Percentiles rank a stretch among this genome's conserved stretches.
Evolutionary conservation across 2,797 vertebrate genomes (phyloP).

Genomic region (Hybognathus amarus): DNA sequence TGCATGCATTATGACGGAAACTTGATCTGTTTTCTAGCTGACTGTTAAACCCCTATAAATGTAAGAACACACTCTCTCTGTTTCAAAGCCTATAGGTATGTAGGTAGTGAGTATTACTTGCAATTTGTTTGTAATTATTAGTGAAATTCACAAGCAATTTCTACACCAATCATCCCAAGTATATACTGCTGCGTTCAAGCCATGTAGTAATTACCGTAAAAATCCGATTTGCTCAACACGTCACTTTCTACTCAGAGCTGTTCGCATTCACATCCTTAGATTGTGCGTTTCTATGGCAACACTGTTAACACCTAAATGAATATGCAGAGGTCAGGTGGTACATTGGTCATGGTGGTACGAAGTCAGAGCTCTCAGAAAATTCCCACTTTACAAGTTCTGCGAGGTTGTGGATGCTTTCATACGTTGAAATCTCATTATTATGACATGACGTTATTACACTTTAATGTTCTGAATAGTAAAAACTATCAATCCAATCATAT

Average conservation of each 20-base stretch:
- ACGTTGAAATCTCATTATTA: background rate
- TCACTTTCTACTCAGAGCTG: no score
- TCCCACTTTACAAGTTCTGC: background rate
- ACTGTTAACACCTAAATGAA: background rate
- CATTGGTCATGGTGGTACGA: background rate
- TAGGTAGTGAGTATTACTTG: background rate
- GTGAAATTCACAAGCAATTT: background rate
- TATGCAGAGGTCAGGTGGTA: background rate
- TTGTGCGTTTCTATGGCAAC: no score
- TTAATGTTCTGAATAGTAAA: background rate
- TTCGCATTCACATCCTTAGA: no score
- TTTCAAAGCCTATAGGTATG: background rate
- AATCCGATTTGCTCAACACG: no score
- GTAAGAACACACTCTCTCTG: background rate
- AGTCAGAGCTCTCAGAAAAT: background rate
- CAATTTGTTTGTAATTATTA: background rate
- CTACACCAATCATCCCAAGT: no score
- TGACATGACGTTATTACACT: background rate
- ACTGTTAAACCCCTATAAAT: slow-evolving; percentile 15
- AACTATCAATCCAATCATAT: background rate
- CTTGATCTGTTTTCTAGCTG: slow-evolving; percentile 26
- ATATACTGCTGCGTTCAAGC: background rate
- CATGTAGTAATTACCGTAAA: background rate
- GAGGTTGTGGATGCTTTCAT: background rate
- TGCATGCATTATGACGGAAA: slow-evolving; percentile 21